Base-by-base conservation (phyloP, 2,797 vertebrate species). In the Chromobotia macracanthus region DNA sequence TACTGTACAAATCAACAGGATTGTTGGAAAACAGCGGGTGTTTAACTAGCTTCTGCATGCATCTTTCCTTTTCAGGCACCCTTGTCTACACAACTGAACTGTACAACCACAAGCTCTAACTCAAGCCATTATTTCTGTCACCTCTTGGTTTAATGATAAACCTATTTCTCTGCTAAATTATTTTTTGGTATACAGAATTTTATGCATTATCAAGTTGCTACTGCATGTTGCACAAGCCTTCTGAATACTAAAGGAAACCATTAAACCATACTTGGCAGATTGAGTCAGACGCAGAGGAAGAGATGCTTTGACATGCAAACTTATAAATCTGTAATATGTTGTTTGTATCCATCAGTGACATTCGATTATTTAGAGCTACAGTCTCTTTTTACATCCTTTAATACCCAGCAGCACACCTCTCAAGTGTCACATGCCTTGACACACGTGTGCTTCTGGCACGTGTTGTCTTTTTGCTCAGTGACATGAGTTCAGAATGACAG, bases 1-100 rank as follows among this genome's bases (percentile, higher is more conserved):
- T 70, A 76, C 68, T 77, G 68, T 72, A 48, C 21, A 77, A 81
- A 81, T 83, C 67, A 82, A 76, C 78, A 79, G 56, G 64, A 72
- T 70, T 73, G 77, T 81, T 75, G 69, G 69, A 73, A 79, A 72
- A 69, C 74, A 75, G 75, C 65, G 48, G 44, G 50, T 61, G 23
- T 68, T 56, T 80, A 41, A 56, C 68, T 25, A 63, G 23, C 64
- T 56, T 25, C 48, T 55, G 16, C 35, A 35, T 50, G 21, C 38
- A 41, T 41, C 38, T 41, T 61, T 77, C 79, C 67, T 55, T 66
- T 75, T 19, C 44, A 46, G 72, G 25, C 25, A 16, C 50, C 25
- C 44, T 68, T 38, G 48, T 58, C 50, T 48, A 82, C 53, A 69
- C 58, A 61, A 31, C 12, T 5, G 1, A 73, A 46, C 19, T 73